Conservation (phyloP, 2,113 vertebrate genomes). For the Pipra filicauda region DNA sequence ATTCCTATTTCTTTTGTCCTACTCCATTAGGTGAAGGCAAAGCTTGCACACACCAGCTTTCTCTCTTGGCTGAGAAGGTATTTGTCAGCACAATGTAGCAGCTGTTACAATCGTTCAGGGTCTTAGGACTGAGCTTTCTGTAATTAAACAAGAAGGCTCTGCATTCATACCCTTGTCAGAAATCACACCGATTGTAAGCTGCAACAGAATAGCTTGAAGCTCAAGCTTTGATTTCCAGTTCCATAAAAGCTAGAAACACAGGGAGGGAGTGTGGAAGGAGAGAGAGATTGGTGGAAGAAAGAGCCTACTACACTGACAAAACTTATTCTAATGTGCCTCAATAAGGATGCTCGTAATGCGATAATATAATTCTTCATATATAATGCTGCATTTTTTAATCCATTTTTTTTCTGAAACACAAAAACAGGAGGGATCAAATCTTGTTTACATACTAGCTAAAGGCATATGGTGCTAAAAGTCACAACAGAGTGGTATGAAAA, state of each 20-base stretch:
- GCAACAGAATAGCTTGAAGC: not conserved
- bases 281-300: not conserved
- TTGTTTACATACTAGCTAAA: not conserved
- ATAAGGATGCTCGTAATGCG: not conserved
- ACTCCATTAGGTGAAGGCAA: not conserved
- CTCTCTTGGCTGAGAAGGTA: not conserved
- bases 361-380: not conserved
- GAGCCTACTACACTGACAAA: not conserved
- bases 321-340: not conserved
- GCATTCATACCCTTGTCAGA: not conserved
- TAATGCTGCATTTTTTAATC: not conserved
- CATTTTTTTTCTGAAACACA: not conserved
- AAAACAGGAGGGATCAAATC: not conserved
- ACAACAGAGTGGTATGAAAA: not conserved
- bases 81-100: not conserved
- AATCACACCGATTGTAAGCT: not conserved
- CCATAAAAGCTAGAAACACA: not conserved
- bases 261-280: not conserved
- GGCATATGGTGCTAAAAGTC: not conserved
- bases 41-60: fast-evolving
- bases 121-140: not conserved
- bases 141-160: not conserved
- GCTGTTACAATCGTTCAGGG: not conserved
- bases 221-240: not conserved
- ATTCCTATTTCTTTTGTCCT: not conserved